Conservation (phyloP, 1,140 invertebrate genomes). For the Ceratitis capitata region DNA sequence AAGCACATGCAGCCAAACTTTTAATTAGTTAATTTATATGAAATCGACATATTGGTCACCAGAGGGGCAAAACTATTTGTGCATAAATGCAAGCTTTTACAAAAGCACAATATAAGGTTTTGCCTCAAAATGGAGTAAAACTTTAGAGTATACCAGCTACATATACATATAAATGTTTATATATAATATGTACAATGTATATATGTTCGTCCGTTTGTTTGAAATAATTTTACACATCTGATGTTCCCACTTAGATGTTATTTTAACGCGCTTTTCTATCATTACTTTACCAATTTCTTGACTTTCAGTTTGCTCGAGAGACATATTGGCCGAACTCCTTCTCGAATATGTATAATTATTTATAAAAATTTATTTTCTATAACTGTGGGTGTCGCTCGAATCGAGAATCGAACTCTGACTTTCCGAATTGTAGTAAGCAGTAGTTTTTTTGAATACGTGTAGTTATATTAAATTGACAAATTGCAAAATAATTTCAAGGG, state of each 20-base stretch:
- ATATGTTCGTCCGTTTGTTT: not conserved
- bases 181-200: not conserved
- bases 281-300: not conserved
- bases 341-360: too few species aligned
- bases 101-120: too few species aligned
- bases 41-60: constrained; percentile 6
- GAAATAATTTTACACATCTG: not conserved
- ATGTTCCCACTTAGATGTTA: not conserved
- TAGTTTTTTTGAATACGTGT: too few species aligned
- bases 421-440: too few species aligned
- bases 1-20: not conserved
- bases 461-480: constrained; percentile 10
- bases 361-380: too few species aligned
- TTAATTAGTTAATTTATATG: constrained; percentile 28
- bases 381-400: too few species aligned
- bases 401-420: too few species aligned
- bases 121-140: too few species aligned
- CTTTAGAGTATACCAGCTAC: too few species aligned
- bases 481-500: not conserved
- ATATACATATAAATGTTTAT: not conserved
- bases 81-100: too few species aligned
- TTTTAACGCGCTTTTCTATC: not conserved
- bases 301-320: not conserved
- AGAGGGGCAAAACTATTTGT: not conserved
- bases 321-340: too few species aligned